Evolutionary conservation across 2,113 vertebrate species (phyloP).

Genomic region (Mormyrus iriodes): DNA sequence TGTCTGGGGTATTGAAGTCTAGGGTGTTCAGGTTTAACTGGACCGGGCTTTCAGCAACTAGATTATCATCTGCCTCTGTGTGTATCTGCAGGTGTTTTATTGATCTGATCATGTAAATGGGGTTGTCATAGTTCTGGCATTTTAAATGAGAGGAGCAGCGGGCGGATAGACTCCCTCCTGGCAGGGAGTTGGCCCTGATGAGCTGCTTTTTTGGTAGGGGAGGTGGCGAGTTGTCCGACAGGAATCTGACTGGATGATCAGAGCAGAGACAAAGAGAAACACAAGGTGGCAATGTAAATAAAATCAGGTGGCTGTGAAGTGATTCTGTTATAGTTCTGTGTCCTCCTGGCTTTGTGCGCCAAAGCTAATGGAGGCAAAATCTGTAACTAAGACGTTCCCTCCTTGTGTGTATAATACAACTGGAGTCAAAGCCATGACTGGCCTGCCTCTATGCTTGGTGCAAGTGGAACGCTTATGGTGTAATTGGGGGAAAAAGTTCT

Average conservation of each 20-base stretch:
- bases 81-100: not conserved
- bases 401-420: not conserved
- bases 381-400: not conserved
- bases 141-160: not conserved
- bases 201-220: constrained; percentile 67
- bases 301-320: not conserved
- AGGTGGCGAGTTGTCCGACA: constrained; percentile 58
- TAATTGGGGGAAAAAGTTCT: not conserved
- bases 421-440: not conserved
- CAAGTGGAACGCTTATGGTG: too few species aligned
- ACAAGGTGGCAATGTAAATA: not conserved
- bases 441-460: not conserved
- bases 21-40: constrained; percentile 33
- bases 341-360: not conserved
- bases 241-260: constrained; percentile 45
- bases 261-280: constrained; percentile 10
- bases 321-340: not conserved
- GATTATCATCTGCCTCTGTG: not conserved
- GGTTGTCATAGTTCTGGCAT: constrained; percentile 40
- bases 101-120: constrained; percentile 39
- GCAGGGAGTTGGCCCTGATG: constrained; percentile 57
- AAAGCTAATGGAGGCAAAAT: not conserved
- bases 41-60: not conserved
- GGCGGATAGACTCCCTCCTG: not conserved
- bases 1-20: constrained; percentile 40